Base-by-base conservation (phyloP, 2,888 invertebrate species). In the Drosophila putrida region DNA sequence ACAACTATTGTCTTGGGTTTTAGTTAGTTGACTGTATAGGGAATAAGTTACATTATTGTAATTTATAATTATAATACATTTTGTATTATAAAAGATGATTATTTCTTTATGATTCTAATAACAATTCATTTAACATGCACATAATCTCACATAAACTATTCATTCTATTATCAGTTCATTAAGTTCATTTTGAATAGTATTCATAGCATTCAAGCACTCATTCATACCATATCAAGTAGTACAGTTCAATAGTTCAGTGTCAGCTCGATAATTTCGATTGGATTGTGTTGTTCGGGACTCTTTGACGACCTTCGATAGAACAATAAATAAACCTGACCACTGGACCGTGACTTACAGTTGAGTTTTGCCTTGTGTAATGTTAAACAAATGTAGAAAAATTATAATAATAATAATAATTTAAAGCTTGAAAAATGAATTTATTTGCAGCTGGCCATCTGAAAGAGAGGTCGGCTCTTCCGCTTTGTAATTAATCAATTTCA, bases 401-500 rank as follows among this genome's bases (percentile, higher is more conserved):
- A 53, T 65, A 77, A 58, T 71, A 67, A 61, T 71, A 67, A 61
- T 65, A 58, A 75, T 60, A 43, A 75, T 43, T 66, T 61, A 59
- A 83, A 83, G 84, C 67, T 46, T 81, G 67, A 82, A 78, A 73
- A 78, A 86, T 83, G 59, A 57, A 41, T 53, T 51, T 35, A 50
- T 31, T 44, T 13, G 4, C 49, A 27, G 41, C 28, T 15, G 27
- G 13, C 39, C 46, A 41, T 13, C 39, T 6, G 27, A 57, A n/a
- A n/a, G 36, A 47, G 53, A 46, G 46, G 27, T 36, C 20, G 46
- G 2, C 58, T 84, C 83, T 83, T 88, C 85, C 88, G 85, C 71
- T 71, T 67, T 69, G 68, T 83, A 88, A 88, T 83, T 88, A 83
- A 83, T 88, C 88, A 83, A 80, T 71, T 83, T 85, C 85, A 79